phyloP scores from a whole-genome alignment of 37 sponge, comb jelly and placozoan genomes.

The Aplysina aerophoba region DNA sequence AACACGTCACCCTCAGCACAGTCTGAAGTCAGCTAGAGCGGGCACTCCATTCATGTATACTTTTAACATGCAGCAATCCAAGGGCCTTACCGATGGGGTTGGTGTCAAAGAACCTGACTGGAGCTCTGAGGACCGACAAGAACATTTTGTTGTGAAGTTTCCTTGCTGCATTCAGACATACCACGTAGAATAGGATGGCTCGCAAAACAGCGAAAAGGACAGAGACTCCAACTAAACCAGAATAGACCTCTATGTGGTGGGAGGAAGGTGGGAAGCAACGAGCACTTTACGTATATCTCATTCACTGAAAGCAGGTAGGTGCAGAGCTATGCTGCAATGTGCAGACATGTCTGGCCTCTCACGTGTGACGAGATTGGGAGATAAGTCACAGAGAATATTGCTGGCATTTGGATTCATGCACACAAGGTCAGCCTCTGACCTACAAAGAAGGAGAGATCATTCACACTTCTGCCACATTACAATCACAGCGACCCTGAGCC shows the following conservation, averaged over 20 bases:
- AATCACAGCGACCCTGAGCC: background rate
- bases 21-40: background rate
- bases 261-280: too few relatives aligned
- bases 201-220: conserved; percentile 48
- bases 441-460: background rate
- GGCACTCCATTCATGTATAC: background rate
- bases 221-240: background rate
- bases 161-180: conserved; percentile 60
- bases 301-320: too few relatives aligned
- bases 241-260: too few relatives aligned
- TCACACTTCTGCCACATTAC: background rate
- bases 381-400: conserved; percentile 2
- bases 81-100: conserved; percentile 68
- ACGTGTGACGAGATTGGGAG: conserved; percentile 1
- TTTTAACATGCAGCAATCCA: background rate
- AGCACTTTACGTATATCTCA: too few relatives aligned
- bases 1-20: too few relatives aligned
- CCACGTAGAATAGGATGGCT: conserved; percentile 9
- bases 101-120: conserved; percentile 75
- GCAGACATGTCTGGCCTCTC: too few relatives aligned
- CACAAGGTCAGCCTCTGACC: background rate
- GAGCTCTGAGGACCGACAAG: conserved; percentile 51
- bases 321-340: too few relatives aligned
- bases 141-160: conserved; percentile 70
- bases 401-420: background rate